Base-by-base conservation (phyloP, 1,140 invertebrate species). In the Drosophila tropicalis region DNA sequence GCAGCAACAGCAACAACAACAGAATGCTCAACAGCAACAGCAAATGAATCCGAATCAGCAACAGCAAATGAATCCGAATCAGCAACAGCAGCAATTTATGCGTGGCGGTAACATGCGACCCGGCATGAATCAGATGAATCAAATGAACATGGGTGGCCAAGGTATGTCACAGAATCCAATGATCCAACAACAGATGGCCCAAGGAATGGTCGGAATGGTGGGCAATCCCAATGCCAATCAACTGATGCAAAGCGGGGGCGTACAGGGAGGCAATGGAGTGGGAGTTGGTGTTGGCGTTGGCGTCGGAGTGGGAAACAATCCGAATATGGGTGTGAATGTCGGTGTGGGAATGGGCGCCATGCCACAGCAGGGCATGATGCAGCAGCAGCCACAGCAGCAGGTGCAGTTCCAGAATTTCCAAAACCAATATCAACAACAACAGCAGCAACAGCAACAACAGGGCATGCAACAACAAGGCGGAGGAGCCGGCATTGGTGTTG, bases 141-240 rank as follows among this genome's bases (percentile, higher is more conserved):
- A 92, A 5, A 93, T 94, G 90, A 92, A 93, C 29, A 93, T 94
- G 92, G 91, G 92, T 3, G 93, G 75, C 29, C 77, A 92, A 72
- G 92, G 92, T 7, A 93, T 94, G 93, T 92, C 93, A 12, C 93
- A 90, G 65, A 91, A 91, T 41, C 72, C 80, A 0, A 91, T 91
- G 78, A 93, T 94, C 87, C 91, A 93, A n/a, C 93, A 94, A 13
- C 90, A 92, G 89, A 92, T 92, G 22, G 92, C 76, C 12, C 76
- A 92, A 70, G 92, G 91, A 12, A 94, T 94, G 93, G 93, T 92
- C 41, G 92, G 92, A 29, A 93, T 93, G 70, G 90, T 92, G n/a
- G 56, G 56, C 9, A 93, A 93, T 64, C 93, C 93, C 44, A 93
- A 93, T 79, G 72, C 72, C 15, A 81, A 76, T 73, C 79, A 76